Evolutionary conservation across 2,888 invertebrate genomes (phyloP).

Genomic region (Beris chalybata): DNA sequence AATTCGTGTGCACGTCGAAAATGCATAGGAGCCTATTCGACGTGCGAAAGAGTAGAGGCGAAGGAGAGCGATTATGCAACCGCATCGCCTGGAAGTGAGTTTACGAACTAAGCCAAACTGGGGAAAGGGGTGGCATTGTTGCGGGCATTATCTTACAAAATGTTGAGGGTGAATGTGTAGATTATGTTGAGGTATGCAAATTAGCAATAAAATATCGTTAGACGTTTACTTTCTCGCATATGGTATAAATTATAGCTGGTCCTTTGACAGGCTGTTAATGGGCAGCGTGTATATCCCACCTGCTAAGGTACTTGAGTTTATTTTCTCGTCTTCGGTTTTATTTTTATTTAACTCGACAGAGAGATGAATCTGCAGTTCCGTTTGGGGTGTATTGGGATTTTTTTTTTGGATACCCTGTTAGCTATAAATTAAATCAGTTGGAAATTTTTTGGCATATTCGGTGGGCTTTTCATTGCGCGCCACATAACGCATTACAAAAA

Average conservation of each 20-base stretch:
- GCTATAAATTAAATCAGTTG: conserved; percentile 35
- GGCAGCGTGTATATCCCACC: conserved; percentile 16
- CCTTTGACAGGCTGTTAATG: conserved; percentile 17
- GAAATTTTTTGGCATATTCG: conserved; percentile 35
- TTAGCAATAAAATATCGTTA: conserved; percentile 31
- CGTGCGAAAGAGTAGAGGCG: too few relatives aligned
- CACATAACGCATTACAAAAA: too few relatives aligned
- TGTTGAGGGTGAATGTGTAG: not conserved
- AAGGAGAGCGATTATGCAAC: too few relatives aligned
- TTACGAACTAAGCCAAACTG: not conserved
- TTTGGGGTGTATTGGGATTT: conserved; percentile 9
- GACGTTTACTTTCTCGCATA: conserved; percentile 13
- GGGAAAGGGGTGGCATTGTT: too few relatives aligned
- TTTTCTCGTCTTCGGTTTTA: conserved; percentile 14
- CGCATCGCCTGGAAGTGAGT: too few relatives aligned
- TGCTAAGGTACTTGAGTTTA: conserved; percentile 13
- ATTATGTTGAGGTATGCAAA: conserved; percentile 27
- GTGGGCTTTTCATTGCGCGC: conserved; percentile 13
- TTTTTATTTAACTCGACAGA: too few relatives aligned
- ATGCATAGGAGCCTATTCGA: too few relatives aligned
- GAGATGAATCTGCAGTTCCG: conserved; percentile 14
- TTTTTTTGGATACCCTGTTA: not conserved
- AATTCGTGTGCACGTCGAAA: too few relatives aligned
- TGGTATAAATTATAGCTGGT: conserved; percentile 10
- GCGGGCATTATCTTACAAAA: not conserved